Evolutionary conservation across 2,113 vertebrate species (phyloP), one percentile per base, ranked within the genome.

Genomic region (Chaetura pelagica): DNA sequence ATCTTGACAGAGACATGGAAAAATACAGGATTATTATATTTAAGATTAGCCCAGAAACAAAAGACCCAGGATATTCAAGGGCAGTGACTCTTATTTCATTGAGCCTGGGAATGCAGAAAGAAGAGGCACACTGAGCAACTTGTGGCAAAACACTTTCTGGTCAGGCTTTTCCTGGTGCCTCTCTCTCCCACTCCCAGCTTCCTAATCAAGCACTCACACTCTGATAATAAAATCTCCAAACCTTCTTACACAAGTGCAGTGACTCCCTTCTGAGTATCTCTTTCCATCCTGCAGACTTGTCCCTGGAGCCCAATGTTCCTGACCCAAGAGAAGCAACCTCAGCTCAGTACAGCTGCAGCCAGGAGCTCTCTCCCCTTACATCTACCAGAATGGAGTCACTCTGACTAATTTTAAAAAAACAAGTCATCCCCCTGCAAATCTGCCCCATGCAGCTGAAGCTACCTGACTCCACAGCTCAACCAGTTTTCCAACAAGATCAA

Each of bases 401-500:
- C 22, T 1, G 1, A 44, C 22, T 61, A 71, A 92, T 76, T 71
- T 24, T 7, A 80, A 83, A 64, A 84, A 81, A 71, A 4, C 13
- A 59, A 84, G 74, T 52, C 78, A 79, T 4, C 29, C 30, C 16
- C 5, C 52, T 23, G 14, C 55, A 59, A 72, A 59, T 83, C 75
- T 80, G 35, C 22, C 54, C 40, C 0, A 0, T 87, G 76, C 66
- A 81, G 68, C 76, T 86, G 69, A 90, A 89, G 76, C 59, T 91
- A 88, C 79, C 85, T 64, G 88, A 89, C 68, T 71, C 83, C 79
- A 67, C 2, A 7, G 76, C 52, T 81, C 72, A 48, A 64, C n/a
- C 73, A 88, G 76, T n/a, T 84, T 49, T 35, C n/a, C 57, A 76
- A 21, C 44, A 75, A 93, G 82, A 90, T 94, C 80, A 94, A 94